Evolutionary conservation across 92 coral and sea anemone species (phyloP).

Genomic region (Actinostola sp.): DNA sequence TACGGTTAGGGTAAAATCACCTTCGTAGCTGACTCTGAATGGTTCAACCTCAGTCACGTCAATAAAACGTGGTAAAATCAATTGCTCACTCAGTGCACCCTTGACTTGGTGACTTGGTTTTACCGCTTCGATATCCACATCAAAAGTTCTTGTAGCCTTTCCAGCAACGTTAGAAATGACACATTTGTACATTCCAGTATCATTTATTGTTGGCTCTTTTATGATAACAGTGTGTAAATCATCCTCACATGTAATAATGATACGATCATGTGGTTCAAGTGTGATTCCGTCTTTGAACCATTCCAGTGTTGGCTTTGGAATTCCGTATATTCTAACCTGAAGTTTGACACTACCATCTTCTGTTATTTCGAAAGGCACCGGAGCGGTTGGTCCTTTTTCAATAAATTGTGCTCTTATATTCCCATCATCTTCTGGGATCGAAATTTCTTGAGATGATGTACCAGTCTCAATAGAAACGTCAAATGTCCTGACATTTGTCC

Average conservation of each 20-base stretch:
- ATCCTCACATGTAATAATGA: slow-evolving; percentile 83
- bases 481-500: slow-evolving; percentile 77
- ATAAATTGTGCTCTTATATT: slow-evolving; percentile 45
- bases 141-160: slow-evolving; percentile 66
- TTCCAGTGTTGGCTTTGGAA: slow-evolving; percentile 84
- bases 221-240: slow-evolving; percentile 85
- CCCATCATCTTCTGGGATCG: slow-evolving; percentile 70
- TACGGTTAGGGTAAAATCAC: slow-evolving; percentile 77
- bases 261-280: slow-evolving; percentile 69
- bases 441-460: slow-evolving; percentile 21
- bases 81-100: slow-evolving; percentile 39
- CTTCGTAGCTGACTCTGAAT: slow-evolving; percentile 52
- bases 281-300: slow-evolving; percentile 87
- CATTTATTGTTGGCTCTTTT: slow-evolving; percentile 77
- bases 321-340: slow-evolving; percentile 71
- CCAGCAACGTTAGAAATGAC: slow-evolving; percentile 94
- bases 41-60: slow-evolving; percentile 63
- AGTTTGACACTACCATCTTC: slow-evolving; percentile 77
- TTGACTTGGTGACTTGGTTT: slow-evolving; percentile 41
- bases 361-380: slow-evolving; percentile 63
- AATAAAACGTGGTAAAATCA: slow-evolving; percentile 65
- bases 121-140: slow-evolving; percentile 59
- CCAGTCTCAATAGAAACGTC: slow-evolving; percentile 76
- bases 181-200: slow-evolving; percentile 91
- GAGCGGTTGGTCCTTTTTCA: slow-evolving; percentile 43